phyloP scores from a whole-genome alignment of 2,888 invertebrate species.

The Cephalotes varians region DNA sequence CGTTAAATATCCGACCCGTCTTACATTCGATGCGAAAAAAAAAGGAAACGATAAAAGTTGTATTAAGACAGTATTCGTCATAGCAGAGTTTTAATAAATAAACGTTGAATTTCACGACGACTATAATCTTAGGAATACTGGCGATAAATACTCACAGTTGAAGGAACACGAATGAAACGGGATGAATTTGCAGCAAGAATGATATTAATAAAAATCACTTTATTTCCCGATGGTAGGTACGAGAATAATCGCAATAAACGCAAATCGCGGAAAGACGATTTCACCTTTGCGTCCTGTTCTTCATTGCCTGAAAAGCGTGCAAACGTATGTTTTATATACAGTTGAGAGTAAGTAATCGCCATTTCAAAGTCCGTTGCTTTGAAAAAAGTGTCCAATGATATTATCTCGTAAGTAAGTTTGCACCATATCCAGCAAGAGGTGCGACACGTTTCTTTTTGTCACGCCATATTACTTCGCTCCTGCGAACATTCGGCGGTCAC shows the following conservation, averaged over 20 bases:
- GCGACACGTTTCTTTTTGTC: slow-evolving; percentile 45
- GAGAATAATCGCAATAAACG: not conserved
- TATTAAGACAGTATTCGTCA: slow-evolving; percentile 9
- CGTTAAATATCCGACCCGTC: slow-evolving; percentile 15
- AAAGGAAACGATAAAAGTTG: not conserved
- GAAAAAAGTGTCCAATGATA: not conserved
- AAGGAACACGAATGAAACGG: not conserved
- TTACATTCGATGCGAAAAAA: not conserved
- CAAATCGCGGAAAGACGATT: not conserved
- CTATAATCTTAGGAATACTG: not conserved
- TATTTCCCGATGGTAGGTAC: not conserved
- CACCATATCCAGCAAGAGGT: slow-evolving; percentile 1
- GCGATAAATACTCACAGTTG: not conserved
- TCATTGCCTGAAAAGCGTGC: not conserved
- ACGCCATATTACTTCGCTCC: slow-evolving; percentile 34
- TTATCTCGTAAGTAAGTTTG: not conserved
- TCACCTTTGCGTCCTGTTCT: not conserved
- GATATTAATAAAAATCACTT: slow-evolving; percentile 9
- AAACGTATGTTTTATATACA: slow-evolving; percentile 26
- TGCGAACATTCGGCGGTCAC: not conserved
- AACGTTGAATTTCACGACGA: not conserved
- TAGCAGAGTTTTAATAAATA: slow-evolving; percentile 23
- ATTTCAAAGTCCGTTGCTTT: slow-evolving; percentile 24
- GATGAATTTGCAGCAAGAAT: slow-evolving; percentile 1
- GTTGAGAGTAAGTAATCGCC: slow-evolving; percentile 27